Evolutionary conservation across 2,888 invertebrate species (phyloP), one percentile per base, ranked within the genome.

Genomic region (Escarpia spicata): DNA sequence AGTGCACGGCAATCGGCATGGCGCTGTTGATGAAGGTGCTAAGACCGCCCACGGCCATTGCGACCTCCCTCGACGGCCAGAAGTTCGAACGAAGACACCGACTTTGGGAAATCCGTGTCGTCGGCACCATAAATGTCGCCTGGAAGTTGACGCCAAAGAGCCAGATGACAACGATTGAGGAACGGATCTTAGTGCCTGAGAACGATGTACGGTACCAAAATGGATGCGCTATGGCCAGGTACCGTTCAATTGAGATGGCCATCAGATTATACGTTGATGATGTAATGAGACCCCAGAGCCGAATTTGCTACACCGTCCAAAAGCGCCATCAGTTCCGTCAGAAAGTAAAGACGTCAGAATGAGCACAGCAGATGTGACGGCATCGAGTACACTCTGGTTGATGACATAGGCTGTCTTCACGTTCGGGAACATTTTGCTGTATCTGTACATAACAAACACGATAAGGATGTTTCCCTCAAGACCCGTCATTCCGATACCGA

Each of bases 221-320:
- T 26, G 75, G 75, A 75, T 75, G 75, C 26, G n/a, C 75, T 75
- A 75, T 75, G 75, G 26, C 26, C 19, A 75, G 6, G 75, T 75
- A 75, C 75, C 75, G 75, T n/a, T 75, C 75, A 75, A 75, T n/a
- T 6, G 75, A 75, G 75, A 26, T 75, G 75, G 75, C 75, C 75
- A 75, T 75, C 75, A 75, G 75, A n/a, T 75, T 75, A n/a, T 75
- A 75, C 75, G 75, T 75, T 75, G 75, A 75, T 75, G 75, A 75
- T 6, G 75, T 75, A 19, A 75, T 75, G 3, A 75, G n/a, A 26
- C 75, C 75, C 75, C 19, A 75, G 26, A 75, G 19, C 75, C 6
- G 26, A 26, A 75, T 75, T n/a, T 75, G 75, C 19, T 19, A 75
- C 26, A 2, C 75, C n/a, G 19, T 75, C 75, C 75, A 75, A 19